These are phyloP conservation scores for Polymixis flavicincta DNA, from an alignment of 2,888 invertebrate genomes.

Conservation along the genomic window DNA sequence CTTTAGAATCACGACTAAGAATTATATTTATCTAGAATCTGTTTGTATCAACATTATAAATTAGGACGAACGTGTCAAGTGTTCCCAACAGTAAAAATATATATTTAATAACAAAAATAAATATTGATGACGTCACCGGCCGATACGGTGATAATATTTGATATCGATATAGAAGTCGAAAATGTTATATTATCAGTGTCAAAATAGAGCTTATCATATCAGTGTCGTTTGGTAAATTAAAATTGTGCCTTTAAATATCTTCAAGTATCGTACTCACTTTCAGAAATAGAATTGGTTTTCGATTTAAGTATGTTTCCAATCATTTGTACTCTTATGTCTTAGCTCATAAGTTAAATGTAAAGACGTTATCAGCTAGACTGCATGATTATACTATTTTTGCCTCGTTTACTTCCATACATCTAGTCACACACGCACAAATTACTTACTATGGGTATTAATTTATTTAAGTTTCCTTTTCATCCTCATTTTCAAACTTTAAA, in stretches of 20 bases:
- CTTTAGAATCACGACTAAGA: slow-evolving; percentile 26
- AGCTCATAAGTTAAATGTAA: background rate
- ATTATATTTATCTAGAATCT: slow-evolving; percentile 18
- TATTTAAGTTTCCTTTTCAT: background rate
- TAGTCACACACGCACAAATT: no score
- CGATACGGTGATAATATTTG: slow-evolving; percentile 64
- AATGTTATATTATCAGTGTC: slow-evolving; percentile 61
- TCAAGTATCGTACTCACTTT: slow-evolving; percentile 3
- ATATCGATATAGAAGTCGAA: slow-evolving; percentile 60
- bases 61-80: slow-evolving; percentile 32
- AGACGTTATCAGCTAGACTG: background rate
- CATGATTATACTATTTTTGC: background rate
- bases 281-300: slow-evolving; percentile 6
- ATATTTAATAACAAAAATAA: slow-evolving; percentile 67
- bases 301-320: background rate
- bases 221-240: slow-evolving; percentile 49
- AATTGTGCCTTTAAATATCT: slow-evolving; percentile 28
- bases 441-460: no score
- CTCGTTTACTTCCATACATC: no score
- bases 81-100: slow-evolving; percentile 54
- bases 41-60: slow-evolving; percentile 42
- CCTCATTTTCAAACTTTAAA: background rate
- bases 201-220: slow-evolving; percentile 62
- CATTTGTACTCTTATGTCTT: background rate
- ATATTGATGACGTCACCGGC: slow-evolving; percentile 67